Percentiles rank a stretch among this genome's conserved stretches.
Evolutionary conservation across 2,888 invertebrate genomes (phyloP).

Genomic region (Agrotis puta): DNA sequence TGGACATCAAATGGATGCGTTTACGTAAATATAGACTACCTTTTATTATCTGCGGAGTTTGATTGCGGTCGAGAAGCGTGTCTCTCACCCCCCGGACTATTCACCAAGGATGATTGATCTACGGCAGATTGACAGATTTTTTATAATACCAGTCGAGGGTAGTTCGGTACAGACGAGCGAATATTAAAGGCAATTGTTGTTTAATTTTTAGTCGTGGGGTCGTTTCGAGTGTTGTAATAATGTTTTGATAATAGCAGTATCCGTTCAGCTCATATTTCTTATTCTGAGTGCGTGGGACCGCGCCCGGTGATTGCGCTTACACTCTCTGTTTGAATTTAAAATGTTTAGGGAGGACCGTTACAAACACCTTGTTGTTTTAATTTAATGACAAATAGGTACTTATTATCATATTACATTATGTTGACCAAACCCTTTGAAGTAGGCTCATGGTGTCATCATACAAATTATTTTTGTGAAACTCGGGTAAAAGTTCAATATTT

Average conservation of each 20-base stretch:
- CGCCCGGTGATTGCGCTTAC: slow-evolving; percentile 72
- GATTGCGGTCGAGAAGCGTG: slow-evolving; percentile 82
- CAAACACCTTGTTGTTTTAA: slow-evolving; percentile 80
- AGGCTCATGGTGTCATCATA: background rate
- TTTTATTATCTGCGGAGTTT: slow-evolving; percentile 88
- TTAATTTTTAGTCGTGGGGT: slow-evolving; percentile 90
- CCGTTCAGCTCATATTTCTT: slow-evolving; percentile 90
- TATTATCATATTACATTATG: slow-evolving; percentile 15
- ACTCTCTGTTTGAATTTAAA: slow-evolving; percentile 81
- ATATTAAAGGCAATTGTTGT: slow-evolving; percentile 91
- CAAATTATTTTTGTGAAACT: background rate
- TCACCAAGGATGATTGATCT: slow-evolving; percentile 90
- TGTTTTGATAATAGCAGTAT: slow-evolving; percentile 91
- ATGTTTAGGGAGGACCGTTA: slow-evolving; percentile 76
- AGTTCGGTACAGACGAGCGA: slow-evolving; percentile 82
- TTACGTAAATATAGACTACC: slow-evolving; percentile 89
- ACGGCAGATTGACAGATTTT: slow-evolving; percentile 90
- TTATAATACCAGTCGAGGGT: slow-evolving; percentile 87
- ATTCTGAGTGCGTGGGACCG: slow-evolving; percentile 89
- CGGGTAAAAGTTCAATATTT: background rate
- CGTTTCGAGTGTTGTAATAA: slow-evolving; percentile 90
- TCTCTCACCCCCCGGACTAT: slow-evolving; percentile 84
- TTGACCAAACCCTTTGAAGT: slow-evolving; percentile 18
- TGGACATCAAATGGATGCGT: slow-evolving; percentile 88
- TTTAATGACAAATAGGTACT: slow-evolving; percentile 35